Evolutionary conservation across 2,888 invertebrate genomes (phyloP), one percentile per base, ranked within the genome.

Genomic region (Dione vanillae): DNA sequence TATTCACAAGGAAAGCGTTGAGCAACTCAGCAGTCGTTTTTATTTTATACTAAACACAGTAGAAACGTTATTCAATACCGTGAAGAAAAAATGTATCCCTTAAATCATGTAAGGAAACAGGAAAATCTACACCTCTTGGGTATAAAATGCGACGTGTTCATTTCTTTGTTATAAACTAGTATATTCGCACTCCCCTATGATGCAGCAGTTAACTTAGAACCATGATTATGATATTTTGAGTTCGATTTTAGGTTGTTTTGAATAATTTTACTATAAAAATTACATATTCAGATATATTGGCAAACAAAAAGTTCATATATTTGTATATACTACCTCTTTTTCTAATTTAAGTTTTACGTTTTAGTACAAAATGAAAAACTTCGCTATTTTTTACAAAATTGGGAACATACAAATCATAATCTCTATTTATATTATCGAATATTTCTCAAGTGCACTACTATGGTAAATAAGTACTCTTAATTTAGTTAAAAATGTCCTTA

Each of bases 31-130:
- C 40, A 40, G 56, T 56, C 56, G 19, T 16, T 40, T 56, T 56
- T 16, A 40, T 16, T 56, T 56, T 56, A 12, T 16, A 56, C 56
- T 56, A 40, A 56, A 56, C 40, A 19, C 37, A 37, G 12, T 56
- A 40, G 12, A 56, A 11, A 11, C n/a, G 35, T 16, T 37, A 56
- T 56, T 56, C 19, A 16, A 56, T 56, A 40, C 11, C 56, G 12
- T 12, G 7, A 16, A 56, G 37, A 56, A 56, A 56, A 56, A 40
- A 56, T 40, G 11, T 56, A 40, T 56, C 16, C 40, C 16, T 19
- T 40, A 56, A 56, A 56, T 40, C 56, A 56, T 56, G 37, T 56
- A 56, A 56, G 56, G 56, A 56, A 56, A 40, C 56, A 56, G 56
- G 56, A 56, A 56, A 40, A 16, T 56, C 56, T 56, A 56, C 56